Evolutionary conservation across 2,113 vertebrate genomes (phyloP), one percentile per base, ranked within the genome.

Genomic region (Nycticorax nycticorax): DNA sequence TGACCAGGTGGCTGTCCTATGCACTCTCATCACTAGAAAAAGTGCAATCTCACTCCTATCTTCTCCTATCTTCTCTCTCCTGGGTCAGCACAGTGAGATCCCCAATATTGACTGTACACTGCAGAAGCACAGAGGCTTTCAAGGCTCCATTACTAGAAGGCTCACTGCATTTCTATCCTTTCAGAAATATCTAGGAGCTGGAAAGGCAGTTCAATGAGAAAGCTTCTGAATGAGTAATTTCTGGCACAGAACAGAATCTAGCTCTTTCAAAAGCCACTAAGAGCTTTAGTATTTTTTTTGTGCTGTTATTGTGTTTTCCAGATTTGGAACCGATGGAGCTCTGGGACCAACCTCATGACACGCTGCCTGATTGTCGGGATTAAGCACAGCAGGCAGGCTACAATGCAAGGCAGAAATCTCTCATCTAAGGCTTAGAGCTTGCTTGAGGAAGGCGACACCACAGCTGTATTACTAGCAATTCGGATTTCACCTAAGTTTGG

Each of bases 261-360:
- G 69, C 81, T 75, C 89, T 96, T 95, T 96, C 84, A 94, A 88
- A 97, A 88, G 89, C 91, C 86, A 75, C 93, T 85, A 60, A 95
- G 62, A 95, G 95, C 77, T 76, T 43, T 8, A 14, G 43, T 8
- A 19, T 3, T 33, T 53, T 32, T 52, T 73, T 27, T 45, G 72
- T 52, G 77, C 12, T 6, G n/a, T 71, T 88, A 39, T 18, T 95
- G 93, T 89, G 66, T 75, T 96, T 93, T 89, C 92, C 89, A 88
- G 84, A 79, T 94, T 96, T 88, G 87, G 92, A 96, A 64, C 84
- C 0, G 56, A 85, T 16, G 12, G 95, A 96, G 78, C 80, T 56
- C 56, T 10, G 11, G 60, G 73, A 75, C 33, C 6, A 64, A 78
- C 48, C 94, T 91, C 96, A 47, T 87, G 96, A 89, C 93, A 88